Conservation (phyloP, 2,888 invertebrate genomes). For the Ceramica pisi region DNA sequence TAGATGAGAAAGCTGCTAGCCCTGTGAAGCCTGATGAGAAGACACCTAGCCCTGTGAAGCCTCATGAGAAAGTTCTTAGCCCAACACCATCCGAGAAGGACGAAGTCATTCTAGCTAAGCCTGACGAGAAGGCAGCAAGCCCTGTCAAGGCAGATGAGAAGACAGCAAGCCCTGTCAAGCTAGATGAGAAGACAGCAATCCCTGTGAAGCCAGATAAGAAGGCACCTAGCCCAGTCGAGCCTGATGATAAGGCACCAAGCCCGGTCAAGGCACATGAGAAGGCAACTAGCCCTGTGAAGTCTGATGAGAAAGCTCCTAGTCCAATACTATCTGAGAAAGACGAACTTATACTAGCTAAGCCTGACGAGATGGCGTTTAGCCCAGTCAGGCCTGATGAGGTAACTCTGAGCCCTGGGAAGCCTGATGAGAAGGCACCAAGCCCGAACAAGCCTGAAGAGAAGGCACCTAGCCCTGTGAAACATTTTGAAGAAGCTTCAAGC, state of each 20-base stretch:
- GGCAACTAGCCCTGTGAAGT: too few species aligned
- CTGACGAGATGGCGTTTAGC: constrained; percentile 19
- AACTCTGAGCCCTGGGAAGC: constrained; percentile 9
- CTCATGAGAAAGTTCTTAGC: neutral
- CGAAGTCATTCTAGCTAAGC: too few species aligned
- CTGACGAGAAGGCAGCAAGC: neutral
- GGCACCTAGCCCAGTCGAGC: neutral
- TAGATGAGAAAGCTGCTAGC: too few species aligned
- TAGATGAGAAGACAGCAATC: constrained; percentile 16
- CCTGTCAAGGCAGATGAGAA: constrained; percentile 18
- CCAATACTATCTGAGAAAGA: too few species aligned
- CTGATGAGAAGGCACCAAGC: neutral
- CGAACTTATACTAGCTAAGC: too few species aligned
- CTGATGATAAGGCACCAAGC: constrained; percentile 5
- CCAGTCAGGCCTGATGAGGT: neutral
- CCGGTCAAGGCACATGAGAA: neutral
- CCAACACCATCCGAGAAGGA: too few species aligned
- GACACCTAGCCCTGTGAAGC: neutral
- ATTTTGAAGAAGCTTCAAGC: neutral
- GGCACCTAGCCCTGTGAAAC: constrained; percentile 3
- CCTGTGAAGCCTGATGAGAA: too few species aligned
- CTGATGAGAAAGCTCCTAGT: neutral
- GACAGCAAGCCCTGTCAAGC: fast-evolving
- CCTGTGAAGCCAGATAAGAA: neutral
- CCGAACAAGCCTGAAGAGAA: neutral